phyloP scores from a whole-genome alignment of 1,140 invertebrate species.

The Drosophila sturtevanti region DNA sequence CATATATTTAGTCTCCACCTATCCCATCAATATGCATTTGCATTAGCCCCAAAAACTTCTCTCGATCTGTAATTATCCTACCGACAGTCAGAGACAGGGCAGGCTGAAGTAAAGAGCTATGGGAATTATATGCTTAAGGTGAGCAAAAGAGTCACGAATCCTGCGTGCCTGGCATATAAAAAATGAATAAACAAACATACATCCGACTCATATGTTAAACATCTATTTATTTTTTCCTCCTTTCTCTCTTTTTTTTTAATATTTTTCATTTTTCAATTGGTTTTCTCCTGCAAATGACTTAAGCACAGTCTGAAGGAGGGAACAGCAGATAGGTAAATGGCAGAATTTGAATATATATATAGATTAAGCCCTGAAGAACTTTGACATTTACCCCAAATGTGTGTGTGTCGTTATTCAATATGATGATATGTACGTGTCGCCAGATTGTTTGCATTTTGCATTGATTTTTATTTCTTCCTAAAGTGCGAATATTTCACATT shows the following conservation, averaged over 20 bases:
- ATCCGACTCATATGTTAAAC: conserved; percentile 6
- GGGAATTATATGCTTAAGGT: conserved; percentile 46
- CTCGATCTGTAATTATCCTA: conserved; percentile 44
- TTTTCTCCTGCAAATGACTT: conserved; percentile 26
- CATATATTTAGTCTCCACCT: conserved; percentile 43
- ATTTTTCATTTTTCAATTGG: conserved; percentile 18
- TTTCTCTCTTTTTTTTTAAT: background rate
- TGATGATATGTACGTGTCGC: conserved; percentile 26
- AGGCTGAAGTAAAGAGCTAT: background rate
- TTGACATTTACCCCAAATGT: background rate
- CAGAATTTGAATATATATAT: background rate
- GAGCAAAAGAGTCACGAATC: background rate
- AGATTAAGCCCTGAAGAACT: conserved; percentile 1
- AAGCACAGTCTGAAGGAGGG: background rate
- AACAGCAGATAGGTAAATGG: background rate
- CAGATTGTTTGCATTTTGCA: conserved; percentile 32
- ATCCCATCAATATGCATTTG: conserved; percentile 29
- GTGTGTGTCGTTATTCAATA: background rate
- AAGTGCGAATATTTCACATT: conserved; percentile 29
- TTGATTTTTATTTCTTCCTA: conserved; percentile 19
- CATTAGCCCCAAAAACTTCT: conserved; percentile 33
- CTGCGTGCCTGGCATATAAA: conserved; percentile 41
- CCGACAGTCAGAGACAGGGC: background rate
- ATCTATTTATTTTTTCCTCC: conserved; percentile 21
- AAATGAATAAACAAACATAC: conserved; percentile 19